Percentiles rank a stretch among this genome's conserved stretches.
These are phyloP conservation scores for Choristoneura rosaceana DNA, from an alignment of 2,888 invertebrate genomes.

Conservation along the genomic window DNA sequence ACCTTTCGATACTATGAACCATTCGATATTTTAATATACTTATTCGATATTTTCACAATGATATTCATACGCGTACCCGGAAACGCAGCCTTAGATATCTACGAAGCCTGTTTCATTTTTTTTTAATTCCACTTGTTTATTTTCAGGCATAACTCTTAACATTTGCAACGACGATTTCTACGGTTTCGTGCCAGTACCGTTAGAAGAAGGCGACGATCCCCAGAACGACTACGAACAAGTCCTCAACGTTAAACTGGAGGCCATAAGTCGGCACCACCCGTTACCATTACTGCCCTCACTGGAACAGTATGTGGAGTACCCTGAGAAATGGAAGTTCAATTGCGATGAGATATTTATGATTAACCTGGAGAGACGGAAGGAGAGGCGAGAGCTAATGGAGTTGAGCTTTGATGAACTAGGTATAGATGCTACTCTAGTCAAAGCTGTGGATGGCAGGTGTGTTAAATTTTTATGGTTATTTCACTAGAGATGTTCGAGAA, in stretches of 20 bases:
- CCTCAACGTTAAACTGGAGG: constrained; percentile 90
- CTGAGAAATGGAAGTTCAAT: constrained; percentile 87
- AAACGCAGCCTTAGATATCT: no score
- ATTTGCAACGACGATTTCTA: constrained; percentile 93
- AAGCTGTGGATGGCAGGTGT: constrained; percentile 96
- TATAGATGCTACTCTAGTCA: constrained; percentile 89
- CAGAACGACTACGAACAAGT: constrained; percentile 89
- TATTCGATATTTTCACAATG: no score
- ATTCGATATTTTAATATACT: no score
- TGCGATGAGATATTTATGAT: constrained; percentile 96
- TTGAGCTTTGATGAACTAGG: constrained; percentile 92
- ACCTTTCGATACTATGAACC: no score
- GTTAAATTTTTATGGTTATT: constrained; percentile 15
- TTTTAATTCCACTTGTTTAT: neutral
- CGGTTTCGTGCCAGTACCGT: constrained; percentile 93
- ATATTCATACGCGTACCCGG: no score
- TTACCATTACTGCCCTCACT: constrained; percentile 74
- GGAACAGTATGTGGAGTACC: constrained; percentile 63
- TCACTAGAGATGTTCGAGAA: no score
- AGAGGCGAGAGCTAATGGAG: constrained; percentile 92
- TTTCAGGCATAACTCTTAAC: constrained; percentile 64
- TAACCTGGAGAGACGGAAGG: constrained; percentile 93
- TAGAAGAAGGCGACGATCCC: constrained; percentile 88
- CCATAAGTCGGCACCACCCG: constrained; percentile 86
- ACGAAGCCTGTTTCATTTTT: no score